Base-by-base conservation (phyloP, 2,888 invertebrate species). In the Crepidodera aurea region DNA sequence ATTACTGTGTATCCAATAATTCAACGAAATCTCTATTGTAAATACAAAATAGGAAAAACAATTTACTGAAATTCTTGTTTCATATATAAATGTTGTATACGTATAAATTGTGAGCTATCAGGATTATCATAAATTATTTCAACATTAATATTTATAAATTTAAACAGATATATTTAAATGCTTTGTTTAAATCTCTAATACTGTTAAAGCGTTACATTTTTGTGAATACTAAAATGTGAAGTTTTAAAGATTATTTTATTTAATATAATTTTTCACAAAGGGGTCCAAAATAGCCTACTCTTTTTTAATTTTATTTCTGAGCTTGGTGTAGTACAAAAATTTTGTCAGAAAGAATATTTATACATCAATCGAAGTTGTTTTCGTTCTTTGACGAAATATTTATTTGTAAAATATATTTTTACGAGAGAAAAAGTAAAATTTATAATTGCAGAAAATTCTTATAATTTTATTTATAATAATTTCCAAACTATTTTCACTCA, bases 251-350 rank as follows among this genome's bases (percentile, higher is more conserved):
- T 54, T 63, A 27, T 64, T 64, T 67, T 53, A 39, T 56, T 40
- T 44, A 46, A 37, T 37, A 25, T 55, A 62, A 67, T 73, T 37
- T 75, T 77, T 68, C 66, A 73, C 76, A 63, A 73, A 76, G 72
- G 78, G 78, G 78, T 78, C 78, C 78, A 78, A 77, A 77, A 77
- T 77, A 77, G 74, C 77, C 74, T 75, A 74, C 59, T 51, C 58
- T 62, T 58, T 51, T 51, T 29, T 55, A 50, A 15, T 29, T 60
- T 39, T 34, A 15, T 18, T 48, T 56, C 42, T 13, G 15, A 40
- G 13, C 44, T 63, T 32, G 32, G 40, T 56, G 55, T 62, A 44
- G 56, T 51, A 55, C 60, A 61, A 62, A 61, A 51, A 48, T 39
- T 48, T 10, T 22, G 6, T 22, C 22, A 22, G 6, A 6, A 22